Percentiles rank a stretch among this genome's conserved stretches.
phyloP scores from a whole-genome alignment of 2,888 invertebrate genomes.

The Brenthis daphne region DNA sequence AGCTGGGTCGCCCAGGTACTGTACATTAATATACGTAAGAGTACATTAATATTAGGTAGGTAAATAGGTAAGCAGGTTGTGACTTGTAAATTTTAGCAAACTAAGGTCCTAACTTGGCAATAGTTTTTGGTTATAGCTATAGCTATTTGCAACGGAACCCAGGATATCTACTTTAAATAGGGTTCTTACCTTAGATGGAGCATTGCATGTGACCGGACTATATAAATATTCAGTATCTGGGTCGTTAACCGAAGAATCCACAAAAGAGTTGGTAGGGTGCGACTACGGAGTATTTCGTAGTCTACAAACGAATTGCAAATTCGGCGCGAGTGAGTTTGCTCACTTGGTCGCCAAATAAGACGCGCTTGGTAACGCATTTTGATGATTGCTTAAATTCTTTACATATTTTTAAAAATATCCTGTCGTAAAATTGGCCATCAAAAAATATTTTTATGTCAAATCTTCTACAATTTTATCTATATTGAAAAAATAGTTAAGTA shows the following conservation, averaged over 20 bases:
- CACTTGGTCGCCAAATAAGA: slow-evolving; percentile 59
- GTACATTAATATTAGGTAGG: not conserved
- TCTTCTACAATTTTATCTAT: no score
- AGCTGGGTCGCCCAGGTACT: no score
- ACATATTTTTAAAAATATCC: not conserved
- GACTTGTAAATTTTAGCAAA: not conserved
- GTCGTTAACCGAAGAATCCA: slow-evolving; percentile 73
- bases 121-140: not conserved
- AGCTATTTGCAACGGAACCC: not conserved
- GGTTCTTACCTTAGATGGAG: slow-evolving; percentile 19
- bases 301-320: slow-evolving; percentile 53
- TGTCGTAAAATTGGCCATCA: no score
- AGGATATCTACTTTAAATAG: slow-evolving; percentile 3
- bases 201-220: slow-evolving; percentile 54
- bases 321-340: slow-evolving; percentile 49
- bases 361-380: slow-evolving; percentile 47
- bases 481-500: no score
- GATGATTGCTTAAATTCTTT: slow-evolving; percentile 36
- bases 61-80: not conserved
- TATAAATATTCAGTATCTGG: slow-evolving; percentile 68
- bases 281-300: slow-evolving; percentile 49
- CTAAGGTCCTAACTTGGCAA: not conserved
- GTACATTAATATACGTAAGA: no score
- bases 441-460: no score
- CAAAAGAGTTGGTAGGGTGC: slow-evolving; percentile 65